Evolutionary conservation across 1,140 invertebrate genomes (phyloP), one percentile per base, ranked within the genome.

Genomic region (Chionoecetes opilio): DNA sequence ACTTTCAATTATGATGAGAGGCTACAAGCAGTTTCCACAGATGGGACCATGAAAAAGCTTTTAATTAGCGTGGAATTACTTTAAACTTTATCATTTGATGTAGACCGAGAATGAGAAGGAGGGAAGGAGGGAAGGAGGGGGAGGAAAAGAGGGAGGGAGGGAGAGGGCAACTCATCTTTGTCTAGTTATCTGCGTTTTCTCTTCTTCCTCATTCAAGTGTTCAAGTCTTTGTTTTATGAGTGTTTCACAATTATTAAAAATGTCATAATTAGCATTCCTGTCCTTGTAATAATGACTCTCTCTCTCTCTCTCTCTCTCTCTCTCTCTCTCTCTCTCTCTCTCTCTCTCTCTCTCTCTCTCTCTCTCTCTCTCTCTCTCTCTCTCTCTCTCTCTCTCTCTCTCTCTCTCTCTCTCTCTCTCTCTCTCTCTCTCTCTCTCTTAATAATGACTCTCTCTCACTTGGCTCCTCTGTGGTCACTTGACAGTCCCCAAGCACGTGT

Each of bases 101-200:
- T n/a, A 1, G 87, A 35, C n/a, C n/a, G n/a, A 53, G 46, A 53
- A 17, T 53, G 46, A 17, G 46, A 53, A 2, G 46, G 46, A 14
- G 46, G 21, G 46, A 53, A 53, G 46, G 46, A 53, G 11, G 2
- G 89, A 17, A 41, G 29, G 38, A 0, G 9, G 46, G 89, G 46
- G 89, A 63, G 21, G 46, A 38, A 91, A 38, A 91, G 89, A 53
- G 38, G 46, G 21, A 53, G 91, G 84, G 91, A 85, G 75, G 84
- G 34, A 38, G 91, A 92, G 91, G 34, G 91, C 37, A 53, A 53
- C 46, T 17, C 46, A 53, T 9, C 9, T 53, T 17, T 53, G 46
- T 53, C 11, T 9, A 53, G 46, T 53, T 53, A 53, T 17, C 46
- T 6, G 11, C 46, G 8, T 53, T 53, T 53, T 53, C 46, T 53